Conservation (phyloP, 2,888 invertebrate species). For the Leptinotarsa haldemani region DNA sequence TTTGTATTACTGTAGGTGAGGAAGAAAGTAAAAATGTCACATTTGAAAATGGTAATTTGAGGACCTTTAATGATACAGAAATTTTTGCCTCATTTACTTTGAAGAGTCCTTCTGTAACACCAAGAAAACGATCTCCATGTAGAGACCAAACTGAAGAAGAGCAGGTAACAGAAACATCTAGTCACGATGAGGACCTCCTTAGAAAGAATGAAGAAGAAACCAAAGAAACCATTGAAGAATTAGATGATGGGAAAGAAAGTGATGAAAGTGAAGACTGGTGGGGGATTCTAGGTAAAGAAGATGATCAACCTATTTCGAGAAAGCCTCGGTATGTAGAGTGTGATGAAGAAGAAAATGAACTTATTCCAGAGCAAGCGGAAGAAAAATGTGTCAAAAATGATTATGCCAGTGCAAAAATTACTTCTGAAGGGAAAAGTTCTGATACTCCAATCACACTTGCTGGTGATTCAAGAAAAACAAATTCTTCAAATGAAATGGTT, state of each 20-base stretch:
- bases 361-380: slow-evolving; percentile 36
- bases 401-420: slow-evolving; percentile 27
- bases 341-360: slow-evolving; percentile 24
- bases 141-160: slow-evolving; percentile 21
- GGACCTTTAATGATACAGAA: slow-evolving; percentile 22
- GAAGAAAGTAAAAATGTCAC: slow-evolving; percentile 57
- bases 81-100: slow-evolving; percentile 38
- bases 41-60: slow-evolving; percentile 47
- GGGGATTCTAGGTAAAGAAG: slow-evolving; percentile 52
- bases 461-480: too few relatives aligned
- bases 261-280: slow-evolving; percentile 57
- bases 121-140: slow-evolving; percentile 21
- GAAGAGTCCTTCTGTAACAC: slow-evolving; percentile 32
- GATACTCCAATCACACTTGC: too few relatives aligned
- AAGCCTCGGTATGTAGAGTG: slow-evolving; percentile 16
- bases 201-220: slow-evolving; percentile 35
- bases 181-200: slow-evolving; percentile 33
- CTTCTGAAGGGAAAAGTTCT: neutral
- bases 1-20: slow-evolving; percentile 41
- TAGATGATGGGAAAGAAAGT: slow-evolving; percentile 46
- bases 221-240: slow-evolving; percentile 18
- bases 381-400: slow-evolving; percentile 40
- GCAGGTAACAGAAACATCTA: neutral
- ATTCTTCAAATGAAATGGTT: neutral
- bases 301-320: slow-evolving; percentile 35